Evolutionary conservation across 1,140 invertebrate genomes (phyloP).

Genomic region (Laodelphax striatellus): DNA sequence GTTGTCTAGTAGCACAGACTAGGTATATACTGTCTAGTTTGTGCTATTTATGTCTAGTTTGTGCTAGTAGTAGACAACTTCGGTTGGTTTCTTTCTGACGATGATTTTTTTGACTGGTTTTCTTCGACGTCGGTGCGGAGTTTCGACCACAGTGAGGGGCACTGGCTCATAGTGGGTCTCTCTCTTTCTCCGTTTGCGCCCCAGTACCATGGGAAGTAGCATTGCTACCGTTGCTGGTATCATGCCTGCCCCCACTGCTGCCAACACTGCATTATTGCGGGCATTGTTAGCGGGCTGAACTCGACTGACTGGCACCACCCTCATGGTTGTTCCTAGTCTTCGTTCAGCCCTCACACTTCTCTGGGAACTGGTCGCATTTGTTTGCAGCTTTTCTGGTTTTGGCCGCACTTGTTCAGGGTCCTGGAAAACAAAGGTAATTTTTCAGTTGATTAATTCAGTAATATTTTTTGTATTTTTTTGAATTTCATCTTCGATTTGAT

Average conservation of each 20-base stretch:
- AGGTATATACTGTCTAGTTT: no score
- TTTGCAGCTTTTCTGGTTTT: not conserved
- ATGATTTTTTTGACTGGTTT: not conserved
- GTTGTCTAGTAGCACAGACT: no score
- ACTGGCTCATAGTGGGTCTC: not conserved
- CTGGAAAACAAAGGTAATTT: no score
- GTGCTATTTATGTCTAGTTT: not conserved
- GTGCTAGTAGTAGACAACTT: not conserved
- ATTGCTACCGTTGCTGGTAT: constrained; percentile 66
- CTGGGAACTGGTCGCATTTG: not conserved
- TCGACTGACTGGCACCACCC: not conserved
- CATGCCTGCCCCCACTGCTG: constrained; percentile 62
- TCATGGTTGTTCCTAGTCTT: not conserved
- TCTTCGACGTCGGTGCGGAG: not conserved
- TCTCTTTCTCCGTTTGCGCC: constrained; percentile 35
- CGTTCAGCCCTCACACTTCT: not conserved
- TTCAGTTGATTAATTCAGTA: no score
- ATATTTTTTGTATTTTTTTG: no score
- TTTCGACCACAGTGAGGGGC: not conserved
- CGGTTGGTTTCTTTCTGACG: not conserved
- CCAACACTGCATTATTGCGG: constrained; percentile 31
- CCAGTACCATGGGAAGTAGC: constrained; percentile 61
- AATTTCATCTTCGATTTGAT: no score
- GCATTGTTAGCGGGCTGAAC: not conserved
- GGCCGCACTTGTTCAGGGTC: no score